phyloP scores from a whole-genome alignment of 1,140 invertebrate species.

The Latrodectus geometricus region DNA sequence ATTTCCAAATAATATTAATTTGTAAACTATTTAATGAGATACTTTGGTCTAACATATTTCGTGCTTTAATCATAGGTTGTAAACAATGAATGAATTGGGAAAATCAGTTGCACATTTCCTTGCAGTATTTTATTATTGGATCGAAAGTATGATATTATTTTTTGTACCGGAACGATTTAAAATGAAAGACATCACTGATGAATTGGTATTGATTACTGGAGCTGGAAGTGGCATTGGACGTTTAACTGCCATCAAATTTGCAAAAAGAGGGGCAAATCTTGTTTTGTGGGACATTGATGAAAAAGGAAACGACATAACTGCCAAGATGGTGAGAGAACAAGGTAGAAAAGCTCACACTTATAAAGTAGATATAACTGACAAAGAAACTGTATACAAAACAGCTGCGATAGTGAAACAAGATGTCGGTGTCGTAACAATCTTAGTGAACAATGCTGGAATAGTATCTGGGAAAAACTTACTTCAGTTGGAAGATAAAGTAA shows the following conservation, averaged over 20 bases:
- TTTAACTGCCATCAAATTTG: conserved; percentile 72
- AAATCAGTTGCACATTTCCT: conserved; percentile 33
- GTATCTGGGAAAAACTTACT: conserved; percentile 85
- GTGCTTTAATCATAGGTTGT: not conserved
- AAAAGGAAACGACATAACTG: conserved; percentile 82
- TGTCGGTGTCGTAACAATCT: conserved; percentile 86
- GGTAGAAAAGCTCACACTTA: conserved; percentile 77
- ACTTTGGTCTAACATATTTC: no score
- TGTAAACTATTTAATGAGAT: no score
- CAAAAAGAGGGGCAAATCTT: conserved; percentile 81
- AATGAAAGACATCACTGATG: conserved; percentile 61
- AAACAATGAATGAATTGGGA: conserved; percentile 14
- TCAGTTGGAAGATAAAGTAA: conserved; percentile 80
- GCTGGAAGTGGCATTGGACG: conserved; percentile 65
- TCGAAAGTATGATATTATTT: conserved; percentile 68
- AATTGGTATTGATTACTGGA: conserved; percentile 64
- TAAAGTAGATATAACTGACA: conserved; percentile 81
- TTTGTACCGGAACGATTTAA: conserved; percentile 71
- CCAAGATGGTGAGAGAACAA: conserved; percentile 75
- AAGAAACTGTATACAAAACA: conserved; percentile 82
- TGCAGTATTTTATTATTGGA: conserved; percentile 58
- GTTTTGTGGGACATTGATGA: conserved; percentile 93
- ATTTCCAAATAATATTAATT: no score
- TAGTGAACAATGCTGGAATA: conserved; percentile 96
- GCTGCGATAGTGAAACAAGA: conserved; percentile 83